These are phyloP conservation scores for Sebastes itinus DNA, from an alignment of 2,797 vertebrate genomes.

Conservation along the genomic window DNA sequence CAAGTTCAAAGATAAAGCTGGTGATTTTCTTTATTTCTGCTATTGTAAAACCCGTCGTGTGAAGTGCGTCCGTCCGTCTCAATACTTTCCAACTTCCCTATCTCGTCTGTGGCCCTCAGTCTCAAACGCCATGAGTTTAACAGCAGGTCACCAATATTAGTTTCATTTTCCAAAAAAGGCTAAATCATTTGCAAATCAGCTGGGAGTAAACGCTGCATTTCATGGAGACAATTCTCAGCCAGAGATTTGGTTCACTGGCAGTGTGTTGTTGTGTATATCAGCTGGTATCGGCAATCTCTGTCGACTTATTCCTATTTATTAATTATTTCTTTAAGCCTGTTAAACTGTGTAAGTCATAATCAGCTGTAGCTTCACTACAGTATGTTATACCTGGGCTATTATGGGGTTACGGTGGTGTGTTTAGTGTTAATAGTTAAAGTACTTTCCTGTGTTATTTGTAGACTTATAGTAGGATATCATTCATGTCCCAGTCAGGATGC, in stretches of 20 bases:
- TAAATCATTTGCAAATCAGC: neutral
- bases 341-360: too few relatives aligned
- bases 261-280: too few relatives aligned
- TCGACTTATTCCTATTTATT: too few relatives aligned
- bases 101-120: neutral
- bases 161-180: conserved; percentile 3
- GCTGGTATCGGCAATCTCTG: too few relatives aligned
- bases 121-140: neutral
- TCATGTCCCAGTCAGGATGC: too few relatives aligned
- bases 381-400: too few relatives aligned
- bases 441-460: too few relatives aligned
- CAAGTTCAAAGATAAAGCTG: neutral
- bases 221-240: neutral
- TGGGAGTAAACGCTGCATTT: neutral
- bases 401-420: too few relatives aligned
- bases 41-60: neutral
- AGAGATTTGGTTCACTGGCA: neutral
- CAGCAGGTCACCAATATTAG: neutral
- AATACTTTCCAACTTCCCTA: conserved; percentile 61
- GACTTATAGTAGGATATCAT: too few relatives aligned
- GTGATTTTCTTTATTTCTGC: conserved; percentile 3
- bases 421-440: too few relatives aligned
- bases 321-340: too few relatives aligned
- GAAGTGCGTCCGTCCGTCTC: neutral
- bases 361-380: too few relatives aligned